These are phyloP conservation scores for Typhlomys cinereus DNA, from an alignment of 2,113 vertebrate species.

Conservation along the genomic window DNA sequence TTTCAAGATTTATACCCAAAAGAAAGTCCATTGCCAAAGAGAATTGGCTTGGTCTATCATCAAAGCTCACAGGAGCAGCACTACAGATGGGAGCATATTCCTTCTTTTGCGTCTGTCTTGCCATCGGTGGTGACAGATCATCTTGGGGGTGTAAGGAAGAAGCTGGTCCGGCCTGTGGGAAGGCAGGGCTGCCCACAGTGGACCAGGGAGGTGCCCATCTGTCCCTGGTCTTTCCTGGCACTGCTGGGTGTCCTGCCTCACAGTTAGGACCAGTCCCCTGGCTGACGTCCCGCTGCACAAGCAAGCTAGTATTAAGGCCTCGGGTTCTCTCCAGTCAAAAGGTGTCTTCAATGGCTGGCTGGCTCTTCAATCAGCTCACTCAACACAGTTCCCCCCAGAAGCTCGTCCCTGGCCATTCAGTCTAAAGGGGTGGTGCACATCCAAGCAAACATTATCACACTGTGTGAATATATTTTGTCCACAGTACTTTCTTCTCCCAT, in stretches of 20 bases:
- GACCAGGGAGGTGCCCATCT: not conserved
- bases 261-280: not conserved
- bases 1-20: not conserved
- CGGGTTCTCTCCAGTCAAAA: not conserved
- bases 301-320: accelerated
- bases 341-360: not conserved
- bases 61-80: not conserved
- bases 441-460: accelerated
- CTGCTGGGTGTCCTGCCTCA: accelerated
- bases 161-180: accelerated
- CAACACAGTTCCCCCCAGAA: not conserved
- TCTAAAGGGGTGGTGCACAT: not conserved
- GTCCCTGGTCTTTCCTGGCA: not conserved
- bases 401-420: not conserved
- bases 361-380: not conserved
- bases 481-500: too few relatives aligned
- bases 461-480: too few relatives aligned
- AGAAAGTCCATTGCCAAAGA: not conserved
- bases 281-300: not conserved
- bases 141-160: not conserved
- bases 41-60: not conserved
- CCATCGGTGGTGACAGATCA: not conserved
- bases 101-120: not conserved
- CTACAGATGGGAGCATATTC: not conserved
- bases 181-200: not conserved